Base-by-base conservation (phyloP, 2,797 vertebrate species). In the Manis crassicaudata region DNA sequence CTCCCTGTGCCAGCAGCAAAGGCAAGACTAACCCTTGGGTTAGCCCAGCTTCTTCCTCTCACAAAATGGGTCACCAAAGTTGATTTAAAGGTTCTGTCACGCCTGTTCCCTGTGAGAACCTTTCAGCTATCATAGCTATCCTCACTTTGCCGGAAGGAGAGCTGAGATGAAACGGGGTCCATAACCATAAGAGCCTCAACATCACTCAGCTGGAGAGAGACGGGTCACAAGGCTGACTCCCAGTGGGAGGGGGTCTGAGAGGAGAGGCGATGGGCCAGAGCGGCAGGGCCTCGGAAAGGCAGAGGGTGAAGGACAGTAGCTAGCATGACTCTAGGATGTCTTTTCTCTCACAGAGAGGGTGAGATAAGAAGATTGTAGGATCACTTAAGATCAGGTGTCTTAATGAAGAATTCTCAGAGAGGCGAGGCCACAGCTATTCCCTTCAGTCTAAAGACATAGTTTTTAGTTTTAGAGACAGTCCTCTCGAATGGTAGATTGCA, bases 401-500 rank as follows among this genome's bases (percentile, higher is more conserved):
- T 77, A 46, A 87, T 32, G 23, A 89, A 72, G 37, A 75, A 70
- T 35, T 93, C 67, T 6, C 67, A 80, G 43, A 50, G 25, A 20
- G 5, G n/a, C 35, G 12, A 21, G 13, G 50, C 56, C 37, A 60
- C 52, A 23, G 21, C 13, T 56, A 16, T 68, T 94, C 21, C 40
- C n/a, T 92, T 87, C 60, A 37, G 17, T 43, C 83, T 89, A 79
- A n/a, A 29, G 40, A 29, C 3, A 2, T 63, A 46, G 43, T 46
- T 46, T 46, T 46, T 46, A 46, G 43, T 46, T 46, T 46, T 46
- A 46, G 43, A 46, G 10, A 46, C 43, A 46, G 43, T 46, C 43
- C 16, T 46, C 27, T 77, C 27, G 43, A 54, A 8, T 1, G 29
- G 54, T 0, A 3, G 18, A 12, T 3, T n/a, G n/a, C 16, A 2